These are phyloP conservation scores for Alectoris magna DNA, from an alignment of 2,797 vertebrate species.

Conservation along the genomic window DNA sequence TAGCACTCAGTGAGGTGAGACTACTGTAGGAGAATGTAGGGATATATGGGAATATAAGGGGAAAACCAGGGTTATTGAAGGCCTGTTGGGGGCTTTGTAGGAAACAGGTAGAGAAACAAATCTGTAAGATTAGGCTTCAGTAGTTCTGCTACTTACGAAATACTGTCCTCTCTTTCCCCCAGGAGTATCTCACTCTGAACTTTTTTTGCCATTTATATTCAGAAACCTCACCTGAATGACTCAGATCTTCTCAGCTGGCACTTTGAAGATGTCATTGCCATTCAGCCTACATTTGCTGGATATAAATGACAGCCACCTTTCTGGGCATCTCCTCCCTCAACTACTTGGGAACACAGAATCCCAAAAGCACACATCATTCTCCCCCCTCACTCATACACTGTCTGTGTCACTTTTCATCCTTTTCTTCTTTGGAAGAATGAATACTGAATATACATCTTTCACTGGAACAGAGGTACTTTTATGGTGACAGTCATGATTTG, in stretches of 20 bases:
- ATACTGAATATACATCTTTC: background rate
- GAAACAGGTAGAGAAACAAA: background rate
- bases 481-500: background rate
- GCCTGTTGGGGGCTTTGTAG: background rate
- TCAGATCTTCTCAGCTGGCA: constrained; percentile 12
- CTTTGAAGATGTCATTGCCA: background rate
- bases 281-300: background rate
- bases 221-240: constrained; percentile 20
- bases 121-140: background rate
- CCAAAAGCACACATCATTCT: background rate
- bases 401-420: background rate
- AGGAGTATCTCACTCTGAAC: background rate
- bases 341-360: background rate
- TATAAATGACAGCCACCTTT: background rate
- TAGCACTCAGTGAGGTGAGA: background rate
- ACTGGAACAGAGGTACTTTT: background rate
- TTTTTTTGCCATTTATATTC: background rate
- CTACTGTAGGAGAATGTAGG: background rate
- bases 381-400: background rate
- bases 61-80: background rate
- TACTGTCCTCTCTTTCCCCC: background rate
- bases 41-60: background rate
- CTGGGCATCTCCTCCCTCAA: background rate
- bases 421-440: background rate
- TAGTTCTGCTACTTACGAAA: background rate